Percentiles rank a stretch among this genome's conserved stretches.
Conservation (phyloP, 2,888 invertebrate genomes). For the Eudemis profundana region DNA sequence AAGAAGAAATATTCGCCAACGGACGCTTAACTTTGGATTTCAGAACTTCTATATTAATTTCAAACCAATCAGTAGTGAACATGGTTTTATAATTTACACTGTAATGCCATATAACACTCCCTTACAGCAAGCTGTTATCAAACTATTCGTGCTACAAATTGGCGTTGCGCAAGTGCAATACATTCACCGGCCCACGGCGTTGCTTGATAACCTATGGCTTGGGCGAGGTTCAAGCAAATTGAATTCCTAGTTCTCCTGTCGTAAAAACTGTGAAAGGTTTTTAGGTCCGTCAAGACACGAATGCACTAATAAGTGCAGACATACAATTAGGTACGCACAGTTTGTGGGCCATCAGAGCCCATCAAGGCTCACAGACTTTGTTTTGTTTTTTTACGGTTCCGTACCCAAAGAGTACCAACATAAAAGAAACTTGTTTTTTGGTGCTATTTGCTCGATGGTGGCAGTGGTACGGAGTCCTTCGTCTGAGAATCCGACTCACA, state of each 20-base stretch:
- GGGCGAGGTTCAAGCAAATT: conserved; percentile 12
- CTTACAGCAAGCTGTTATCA: conserved; percentile 32
- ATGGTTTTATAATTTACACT: conserved; percentile 15
- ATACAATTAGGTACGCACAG: too few relatives aligned
- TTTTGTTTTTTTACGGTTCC: too few relatives aligned
- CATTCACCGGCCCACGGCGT: conserved; percentile 25
- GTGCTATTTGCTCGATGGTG: too few relatives aligned
- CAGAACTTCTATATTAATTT: background rate
- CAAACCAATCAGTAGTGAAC: background rate
- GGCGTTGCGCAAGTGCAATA: conserved; percentile 35
- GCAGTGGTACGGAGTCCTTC: too few relatives aligned
- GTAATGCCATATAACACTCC: conserved; percentile 18
- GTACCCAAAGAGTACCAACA: too few relatives aligned
- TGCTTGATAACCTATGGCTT: conserved; percentile 35
- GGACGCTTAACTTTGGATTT: background rate
- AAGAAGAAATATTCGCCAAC: too few relatives aligned
- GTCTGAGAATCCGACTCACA: too few relatives aligned
- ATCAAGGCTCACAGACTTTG: too few relatives aligned
- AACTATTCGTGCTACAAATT: conserved; percentile 37
- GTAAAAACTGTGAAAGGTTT: conserved; percentile 3
- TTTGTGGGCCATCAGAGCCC: too few relatives aligned
- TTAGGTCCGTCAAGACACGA: background rate
- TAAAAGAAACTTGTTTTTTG: too few relatives aligned
- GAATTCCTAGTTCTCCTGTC: conserved; percentile 12
- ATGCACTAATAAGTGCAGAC: background rate